Evolutionary conservation across 2,888 invertebrate genomes (phyloP).

Genomic region (Meghimatium bilineatum): DNA sequence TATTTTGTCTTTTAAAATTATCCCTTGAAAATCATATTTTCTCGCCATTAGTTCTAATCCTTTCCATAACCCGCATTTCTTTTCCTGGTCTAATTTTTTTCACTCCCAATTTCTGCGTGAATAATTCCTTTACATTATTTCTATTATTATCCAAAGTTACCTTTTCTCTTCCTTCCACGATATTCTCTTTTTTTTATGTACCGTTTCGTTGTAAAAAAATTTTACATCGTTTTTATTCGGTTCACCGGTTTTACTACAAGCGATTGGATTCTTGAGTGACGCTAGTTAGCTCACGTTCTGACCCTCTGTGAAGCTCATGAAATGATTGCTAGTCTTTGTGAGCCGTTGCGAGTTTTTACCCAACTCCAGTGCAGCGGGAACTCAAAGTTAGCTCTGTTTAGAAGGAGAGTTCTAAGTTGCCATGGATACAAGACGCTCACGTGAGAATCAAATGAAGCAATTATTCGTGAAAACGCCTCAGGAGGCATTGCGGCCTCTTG

Average conservation of each 20-base stretch:
- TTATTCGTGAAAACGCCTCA: background rate
- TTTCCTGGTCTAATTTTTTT: background rate
- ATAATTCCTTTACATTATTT: background rate
- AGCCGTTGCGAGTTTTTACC: background rate
- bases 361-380: background rate
- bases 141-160: background rate
- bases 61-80: background rate
- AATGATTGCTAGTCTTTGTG: background rate
- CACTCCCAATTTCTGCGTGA: background rate
- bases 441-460: conserved; percentile 5
- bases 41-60: too few species aligned
- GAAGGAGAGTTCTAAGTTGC: background rate
- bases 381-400: background rate
- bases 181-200: background rate
- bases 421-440: conserved; percentile 13
- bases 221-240: background rate
- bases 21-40: too few species aligned
- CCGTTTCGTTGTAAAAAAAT: background rate
- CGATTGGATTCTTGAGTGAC: conserved; percentile 23
- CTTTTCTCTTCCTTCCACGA: background rate
- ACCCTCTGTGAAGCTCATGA: conserved; percentile 24
- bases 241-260: background rate
- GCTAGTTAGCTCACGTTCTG: conserved; percentile 28
- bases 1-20: too few species aligned
- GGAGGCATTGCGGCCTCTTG: background rate